A percentile compares a stretch with the other conserved stretches of the same genome.
These are phyloP conservation scores for Euspilapteryx auroguttella DNA, from an alignment of 2,888 invertebrate species.

Conservation along the genomic window DNA sequence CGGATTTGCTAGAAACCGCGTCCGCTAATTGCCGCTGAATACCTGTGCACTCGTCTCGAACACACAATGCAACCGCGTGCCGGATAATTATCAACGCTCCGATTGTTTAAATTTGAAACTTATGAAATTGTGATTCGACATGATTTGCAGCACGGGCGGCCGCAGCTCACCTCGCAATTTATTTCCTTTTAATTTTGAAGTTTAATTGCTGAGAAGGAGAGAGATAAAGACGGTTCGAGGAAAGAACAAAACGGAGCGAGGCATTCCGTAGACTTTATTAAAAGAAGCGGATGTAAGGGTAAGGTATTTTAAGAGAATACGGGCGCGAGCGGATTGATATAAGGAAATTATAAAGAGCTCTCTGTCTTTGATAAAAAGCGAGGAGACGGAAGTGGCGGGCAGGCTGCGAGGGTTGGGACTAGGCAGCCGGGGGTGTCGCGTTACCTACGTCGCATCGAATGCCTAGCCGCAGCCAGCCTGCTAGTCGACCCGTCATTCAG, in stretches of 20 bases:
- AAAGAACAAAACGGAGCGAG: constrained; percentile 34
- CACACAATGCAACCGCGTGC: constrained; percentile 33
- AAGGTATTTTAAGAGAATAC: constrained; percentile 58
- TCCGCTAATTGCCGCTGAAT: constrained; percentile 45
- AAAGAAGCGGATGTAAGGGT: constrained; percentile 59
- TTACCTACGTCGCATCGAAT: too few species aligned
- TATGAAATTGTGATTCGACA: constrained; percentile 40
- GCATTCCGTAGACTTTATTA: constrained; percentile 54
- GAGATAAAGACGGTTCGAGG: constrained; percentile 40
- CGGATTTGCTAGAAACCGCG: constrained; percentile 27
- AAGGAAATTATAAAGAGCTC: constrained; percentile 59
- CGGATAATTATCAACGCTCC: constrained; percentile 41
- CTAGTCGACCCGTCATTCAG: too few species aligned
- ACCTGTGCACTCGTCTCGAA: constrained; percentile 47
- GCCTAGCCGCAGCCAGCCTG: too few species aligned
- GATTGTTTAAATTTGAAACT: constrained; percentile 53
- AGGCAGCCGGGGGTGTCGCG: too few species aligned
- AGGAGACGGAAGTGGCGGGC: constrained; percentile 41
- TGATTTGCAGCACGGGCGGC: constrained; percentile 28
- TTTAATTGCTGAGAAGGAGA: constrained; percentile 47
- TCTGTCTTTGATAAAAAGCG: constrained; percentile 29
- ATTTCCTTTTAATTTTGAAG: constrained; percentile 18
- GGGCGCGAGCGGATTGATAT: constrained; percentile 50
- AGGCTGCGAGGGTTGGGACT: constrained; percentile 22
- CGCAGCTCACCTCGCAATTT: constrained; percentile 12